Conservation (phyloP, 2,888 invertebrate genomes). For the Pyrrhosoma nymphula region DNA sequence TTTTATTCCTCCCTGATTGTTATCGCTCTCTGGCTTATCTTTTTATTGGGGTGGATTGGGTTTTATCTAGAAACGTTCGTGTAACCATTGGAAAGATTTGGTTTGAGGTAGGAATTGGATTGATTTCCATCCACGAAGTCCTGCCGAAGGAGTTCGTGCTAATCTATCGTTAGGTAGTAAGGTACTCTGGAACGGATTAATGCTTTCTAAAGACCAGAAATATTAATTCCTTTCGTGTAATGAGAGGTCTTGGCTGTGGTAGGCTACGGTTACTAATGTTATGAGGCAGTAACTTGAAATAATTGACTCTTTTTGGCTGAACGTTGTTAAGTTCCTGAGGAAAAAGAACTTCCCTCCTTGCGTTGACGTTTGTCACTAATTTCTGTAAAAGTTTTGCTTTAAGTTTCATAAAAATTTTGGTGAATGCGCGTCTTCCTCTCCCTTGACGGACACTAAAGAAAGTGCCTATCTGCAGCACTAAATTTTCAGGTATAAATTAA, state of each 20-base stretch:
- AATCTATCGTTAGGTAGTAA: neutral
- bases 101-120: neutral
- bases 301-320: too few relatives aligned
- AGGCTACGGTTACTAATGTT: too few relatives aligned
- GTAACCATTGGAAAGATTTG: conserved; percentile 32
- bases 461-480: too few relatives aligned
- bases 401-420: too few relatives aligned
- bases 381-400: too few relatives aligned
- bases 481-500: too few relatives aligned
- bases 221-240: neutral
- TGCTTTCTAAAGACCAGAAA: neutral
- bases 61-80: conserved; percentile 33
- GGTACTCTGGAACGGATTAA: neutral
- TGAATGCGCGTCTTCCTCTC: too few relatives aligned
- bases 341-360: too few relatives aligned
- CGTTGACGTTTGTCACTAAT: too few relatives aligned
- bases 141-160: neutral
- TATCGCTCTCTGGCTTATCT: neutral
- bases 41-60: conserved; percentile 14
- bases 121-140: neutral
- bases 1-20: neutral
- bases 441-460: too few relatives aligned
- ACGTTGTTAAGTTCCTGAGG: too few relatives aligned
- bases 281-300: too few relatives aligned
- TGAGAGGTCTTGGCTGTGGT: neutral